Evolutionary conservation across 2,888 invertebrate species (phyloP).

Genomic region (Phyto melanocephala): DNA sequence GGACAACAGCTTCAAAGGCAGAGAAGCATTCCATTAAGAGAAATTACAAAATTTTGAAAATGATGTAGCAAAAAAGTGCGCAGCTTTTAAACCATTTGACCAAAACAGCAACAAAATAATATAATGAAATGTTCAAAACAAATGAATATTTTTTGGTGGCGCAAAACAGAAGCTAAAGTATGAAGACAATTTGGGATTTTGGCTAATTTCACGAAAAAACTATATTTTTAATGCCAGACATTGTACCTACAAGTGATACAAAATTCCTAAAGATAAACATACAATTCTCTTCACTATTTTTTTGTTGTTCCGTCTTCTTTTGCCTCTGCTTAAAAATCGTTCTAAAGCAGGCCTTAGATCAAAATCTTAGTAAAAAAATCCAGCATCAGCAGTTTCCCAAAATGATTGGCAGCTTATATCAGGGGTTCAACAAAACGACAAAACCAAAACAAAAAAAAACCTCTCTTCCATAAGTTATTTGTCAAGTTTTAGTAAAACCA

Average conservation of each 20-base stretch:
- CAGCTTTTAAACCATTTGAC: neutral
- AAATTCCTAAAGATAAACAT: slow-evolving; percentile 63
- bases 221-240: slow-evolving; percentile 6
- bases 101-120: slow-evolving; percentile 10
- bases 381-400: slow-evolving; percentile 43
- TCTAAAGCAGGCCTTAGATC: slow-evolving; percentile 53
- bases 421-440: slow-evolving; percentile 1
- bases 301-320: neutral
- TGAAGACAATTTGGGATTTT: slow-evolving; percentile 54
- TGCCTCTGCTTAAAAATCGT: slow-evolving; percentile 18
- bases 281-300: slow-evolving; percentile 16
- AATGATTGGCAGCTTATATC: slow-evolving; percentile 64
- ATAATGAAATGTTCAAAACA: slow-evolving; percentile 34
- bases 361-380: slow-evolving; percentile 38
- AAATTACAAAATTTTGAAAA: slow-evolving; percentile 53
- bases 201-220: slow-evolving; percentile 1
- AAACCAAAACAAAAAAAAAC: slow-evolving; percentile 1
- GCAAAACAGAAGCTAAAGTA: slow-evolving; percentile 63
- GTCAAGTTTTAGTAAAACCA: slow-evolving; percentile 57
- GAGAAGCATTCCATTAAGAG: slow-evolving; percentile 51
- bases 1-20: neutral
- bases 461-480: slow-evolving; percentile 58
- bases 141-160: slow-evolving; percentile 64
- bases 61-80: slow-evolving; percentile 27
- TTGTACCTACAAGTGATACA: slow-evolving; percentile 58